Percentiles rank a stretch among this genome's conserved stretches.
Conservation (phyloP, 2,113 vertebrate species). For the Rhineura floridana region DNA sequence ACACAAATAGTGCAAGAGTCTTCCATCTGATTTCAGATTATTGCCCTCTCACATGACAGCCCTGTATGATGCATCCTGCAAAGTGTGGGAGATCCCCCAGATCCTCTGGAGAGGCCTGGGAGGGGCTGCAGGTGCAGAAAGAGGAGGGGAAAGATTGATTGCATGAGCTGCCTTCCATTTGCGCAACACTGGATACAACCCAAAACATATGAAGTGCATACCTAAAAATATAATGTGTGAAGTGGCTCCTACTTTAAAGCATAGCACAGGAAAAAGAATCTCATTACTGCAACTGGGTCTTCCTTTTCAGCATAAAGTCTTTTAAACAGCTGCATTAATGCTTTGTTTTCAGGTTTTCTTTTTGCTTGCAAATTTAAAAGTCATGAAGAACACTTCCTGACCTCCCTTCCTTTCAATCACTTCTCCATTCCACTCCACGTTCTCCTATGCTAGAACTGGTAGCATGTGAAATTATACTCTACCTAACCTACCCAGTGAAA, state of each 20-base stretch:
- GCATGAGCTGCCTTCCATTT: too few species aligned
- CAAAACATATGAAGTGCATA: background rate
- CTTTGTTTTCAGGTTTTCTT: background rate
- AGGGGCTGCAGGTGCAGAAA: too few species aligned
- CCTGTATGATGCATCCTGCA: too few species aligned
- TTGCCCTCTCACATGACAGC: too few species aligned
- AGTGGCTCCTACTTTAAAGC: background rate
- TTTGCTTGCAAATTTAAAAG: background rate
- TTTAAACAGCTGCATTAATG: background rate
- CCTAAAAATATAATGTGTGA: background rate
- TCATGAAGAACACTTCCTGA: background rate
- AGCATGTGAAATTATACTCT: background rate
- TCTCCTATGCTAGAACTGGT: background rate
- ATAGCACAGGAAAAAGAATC: background rate
- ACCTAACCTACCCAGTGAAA: too few species aligned
- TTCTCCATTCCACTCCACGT: background rate
- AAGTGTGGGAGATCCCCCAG: too few species aligned
- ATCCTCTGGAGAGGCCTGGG: too few species aligned
- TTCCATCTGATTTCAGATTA: too few species aligned
- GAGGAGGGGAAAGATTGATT: too few species aligned
- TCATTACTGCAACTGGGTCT: background rate
- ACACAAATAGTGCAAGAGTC: too few species aligned
- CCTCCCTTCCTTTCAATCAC: background rate
- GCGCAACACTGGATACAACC: too few species aligned
- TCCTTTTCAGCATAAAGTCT: background rate